Evolutionary conservation across 2,888 invertebrate species (phyloP).

Genomic region (Lepidonotus clava): DNA sequence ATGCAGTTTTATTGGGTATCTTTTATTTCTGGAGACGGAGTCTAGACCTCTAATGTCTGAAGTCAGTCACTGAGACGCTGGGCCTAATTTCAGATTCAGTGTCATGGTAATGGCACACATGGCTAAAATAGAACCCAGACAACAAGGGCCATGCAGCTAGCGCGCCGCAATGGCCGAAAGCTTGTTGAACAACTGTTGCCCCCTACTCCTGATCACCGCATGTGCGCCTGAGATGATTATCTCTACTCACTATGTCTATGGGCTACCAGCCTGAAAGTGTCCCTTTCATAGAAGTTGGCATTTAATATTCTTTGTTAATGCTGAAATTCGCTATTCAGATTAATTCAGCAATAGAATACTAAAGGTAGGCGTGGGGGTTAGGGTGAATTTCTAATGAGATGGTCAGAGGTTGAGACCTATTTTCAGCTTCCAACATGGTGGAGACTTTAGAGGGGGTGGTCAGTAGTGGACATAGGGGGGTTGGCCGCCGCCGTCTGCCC

Average conservation of each 20-base stretch:
- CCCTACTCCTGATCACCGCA: constrained; percentile 1
- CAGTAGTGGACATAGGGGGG: not conserved
- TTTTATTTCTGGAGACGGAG: not conserved
- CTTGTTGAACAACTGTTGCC: constrained; percentile 24
- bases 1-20: constrained; percentile 6
- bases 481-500: not conserved
- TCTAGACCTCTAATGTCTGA: constrained; percentile 6
- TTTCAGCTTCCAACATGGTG: constrained; percentile 31
- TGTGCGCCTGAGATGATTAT: not conserved
- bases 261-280: too few relatives aligned
- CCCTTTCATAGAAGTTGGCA: too few relatives aligned
- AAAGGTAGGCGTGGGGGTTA: too few relatives aligned
- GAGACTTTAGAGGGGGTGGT: not conserved
- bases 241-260: not conserved
- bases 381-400: constrained; percentile 38
- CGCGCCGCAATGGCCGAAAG: constrained; percentile 4
- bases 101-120: constrained; percentile 49
- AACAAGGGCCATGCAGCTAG: constrained; percentile 21
- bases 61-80: constrained; percentile 16
- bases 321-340: too few relatives aligned
- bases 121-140: constrained; percentile 52
- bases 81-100: constrained; percentile 52
- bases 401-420: constrained; percentile 46
- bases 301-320: not conserved
- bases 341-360: too few relatives aligned